Evolutionary conservation across 37 sponge, comb jelly and placozoan species (phyloP), one percentile per base, ranked within the genome.

Genomic region (Beroe ovata): DNA sequence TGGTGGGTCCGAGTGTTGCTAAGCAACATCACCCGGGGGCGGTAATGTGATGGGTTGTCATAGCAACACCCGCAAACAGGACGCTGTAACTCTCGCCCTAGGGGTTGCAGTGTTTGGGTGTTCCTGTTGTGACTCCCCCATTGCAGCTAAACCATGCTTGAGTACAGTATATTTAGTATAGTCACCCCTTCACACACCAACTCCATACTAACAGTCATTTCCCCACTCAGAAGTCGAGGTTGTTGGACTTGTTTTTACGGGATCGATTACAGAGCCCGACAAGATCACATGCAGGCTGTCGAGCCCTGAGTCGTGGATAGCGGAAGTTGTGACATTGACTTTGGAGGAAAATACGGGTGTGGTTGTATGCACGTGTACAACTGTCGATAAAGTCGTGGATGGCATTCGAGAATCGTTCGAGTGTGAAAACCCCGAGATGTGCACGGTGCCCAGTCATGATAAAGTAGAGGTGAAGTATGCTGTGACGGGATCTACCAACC

Each of bases 31-130:
- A 66, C 69, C 69, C 69, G 16, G 16, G 69, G 69, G 69, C 16
- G 69, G 69, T 33, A 66, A 32, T 37, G 36, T 29, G 1, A 18
- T 11, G 35, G 35, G 2, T 2, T 11, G 54, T 47, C 54, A 11
- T 66, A 37, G 1, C 35, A 34, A 14, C 32, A 1, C 16, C 69
- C 36, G 1, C 69, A 34, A 34, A 37, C 69, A 29, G 69, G 69
- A 66, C 69, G 35, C 69, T 32, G 36, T 37, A 66, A 66, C 69
- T 66, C 34, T 66, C 34, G 69, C 69, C 69, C 69, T 66, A 66
- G 69, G 69, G 69, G 69, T 66, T 66, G 69, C 2, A 66, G 69
- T 66, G 69, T 66, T 37, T 66, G 69, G 69, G 69, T 47, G 54
- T 47, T n/a, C n/a, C 11, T 47, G 54, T 47, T 47, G 54, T 47